These are phyloP conservation scores for Medauroidea extradentata DNA, from an alignment of 1,140 invertebrate genomes.

Conservation along the genomic window DNA sequence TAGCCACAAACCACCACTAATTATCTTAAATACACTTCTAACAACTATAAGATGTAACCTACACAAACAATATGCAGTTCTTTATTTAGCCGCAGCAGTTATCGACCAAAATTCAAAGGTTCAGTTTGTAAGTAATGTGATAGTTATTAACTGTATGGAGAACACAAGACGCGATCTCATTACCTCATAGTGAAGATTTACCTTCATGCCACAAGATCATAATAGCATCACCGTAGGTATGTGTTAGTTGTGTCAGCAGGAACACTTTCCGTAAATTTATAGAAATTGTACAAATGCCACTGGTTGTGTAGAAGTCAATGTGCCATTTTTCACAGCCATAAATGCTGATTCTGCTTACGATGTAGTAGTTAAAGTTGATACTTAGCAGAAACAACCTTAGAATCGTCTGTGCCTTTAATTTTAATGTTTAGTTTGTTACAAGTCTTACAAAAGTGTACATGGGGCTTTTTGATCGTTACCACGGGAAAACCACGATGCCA, in stretches of 20 bases:
- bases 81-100: constrained; percentile 24
- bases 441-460: not conserved
- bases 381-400: too few species aligned
- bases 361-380: constrained; percentile 15
- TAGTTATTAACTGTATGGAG: not conserved
- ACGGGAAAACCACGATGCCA: not conserved
- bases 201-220: too few species aligned
- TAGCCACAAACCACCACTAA: too few species aligned
- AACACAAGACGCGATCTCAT: too few species aligned
- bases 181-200: too few species aligned
- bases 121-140: constrained; percentile 1
- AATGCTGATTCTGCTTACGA: constrained; percentile 10
- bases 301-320: not conserved
- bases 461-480: constrained; percentile 4
- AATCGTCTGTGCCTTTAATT: too few species aligned
- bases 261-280: constrained; percentile 25
- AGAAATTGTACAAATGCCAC: constrained; percentile 7
- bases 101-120: constrained; percentile 19
- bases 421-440: too few species aligned
- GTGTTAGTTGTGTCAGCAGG: constrained; percentile 21
- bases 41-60: constrained; percentile 15
- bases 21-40: constrained; percentile 10
- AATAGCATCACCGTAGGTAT: constrained; percentile 7
- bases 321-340: too few species aligned
- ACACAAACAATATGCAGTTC: constrained; percentile 19